Evolutionary conservation across 1,140 invertebrate species (phyloP).

Genomic region (Drosophila nannoptera): DNA sequence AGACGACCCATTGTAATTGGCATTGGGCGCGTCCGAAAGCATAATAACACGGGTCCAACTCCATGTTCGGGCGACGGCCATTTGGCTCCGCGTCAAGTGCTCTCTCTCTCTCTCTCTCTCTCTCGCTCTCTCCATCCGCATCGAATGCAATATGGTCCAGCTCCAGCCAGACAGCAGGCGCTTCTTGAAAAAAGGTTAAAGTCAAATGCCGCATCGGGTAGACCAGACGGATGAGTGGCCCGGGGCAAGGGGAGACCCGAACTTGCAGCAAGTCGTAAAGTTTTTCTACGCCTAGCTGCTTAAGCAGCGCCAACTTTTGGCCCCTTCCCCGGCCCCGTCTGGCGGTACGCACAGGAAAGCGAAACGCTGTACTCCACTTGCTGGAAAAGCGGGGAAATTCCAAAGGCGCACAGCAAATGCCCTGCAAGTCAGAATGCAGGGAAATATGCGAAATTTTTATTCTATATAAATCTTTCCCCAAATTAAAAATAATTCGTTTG

Average conservation of each 20-base stretch:
- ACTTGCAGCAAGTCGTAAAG: conserved; percentile 57
- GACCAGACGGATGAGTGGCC: too few species aligned
- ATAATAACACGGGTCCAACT: conserved; percentile 45
- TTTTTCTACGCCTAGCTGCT: conserved; percentile 43
- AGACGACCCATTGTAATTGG: conserved; percentile 65
- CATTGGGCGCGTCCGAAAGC: conserved; percentile 40
- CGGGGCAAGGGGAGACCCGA: conserved; percentile 3
- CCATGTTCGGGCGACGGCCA: conserved; percentile 4
- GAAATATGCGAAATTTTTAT: too few species aligned
- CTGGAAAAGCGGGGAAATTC: conserved; percentile 5
- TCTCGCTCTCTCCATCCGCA: conserved; percentile 16
- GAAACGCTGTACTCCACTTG: conserved; percentile 10
- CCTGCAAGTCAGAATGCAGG: background rate
- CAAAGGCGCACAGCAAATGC: background rate
- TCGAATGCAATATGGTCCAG: conserved; percentile 27
- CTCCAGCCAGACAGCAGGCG: background rate
- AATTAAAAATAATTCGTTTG: background rate
- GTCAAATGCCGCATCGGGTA: too few species aligned
- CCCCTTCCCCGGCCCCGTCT: conserved; percentile 21
- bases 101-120: conserved; percentile 11
- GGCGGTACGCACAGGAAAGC: conserved; percentile 14
- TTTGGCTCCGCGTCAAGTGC: conserved; percentile 53
- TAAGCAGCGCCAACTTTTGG: conserved; percentile 49
- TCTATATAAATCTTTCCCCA: too few species aligned
- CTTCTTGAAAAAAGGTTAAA: conserved; percentile 49